Evolutionary conservation across 2,888 invertebrate genomes (phyloP).

Genomic region (Bombylius discolor): DNA sequence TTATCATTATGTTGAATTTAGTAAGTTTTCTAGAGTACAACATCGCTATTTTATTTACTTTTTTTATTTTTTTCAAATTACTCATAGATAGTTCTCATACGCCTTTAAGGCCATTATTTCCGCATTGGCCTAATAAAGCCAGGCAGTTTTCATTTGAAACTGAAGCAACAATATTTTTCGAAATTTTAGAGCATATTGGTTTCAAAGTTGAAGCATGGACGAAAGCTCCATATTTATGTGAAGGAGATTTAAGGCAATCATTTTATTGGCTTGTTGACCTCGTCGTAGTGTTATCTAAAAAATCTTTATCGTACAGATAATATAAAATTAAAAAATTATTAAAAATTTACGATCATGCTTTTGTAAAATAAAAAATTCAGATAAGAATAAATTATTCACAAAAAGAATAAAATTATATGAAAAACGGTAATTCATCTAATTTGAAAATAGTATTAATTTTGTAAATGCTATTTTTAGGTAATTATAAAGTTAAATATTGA

Average conservation of each 20-base stretch:
- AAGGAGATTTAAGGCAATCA: slow-evolving; percentile 84
- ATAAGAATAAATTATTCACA: no score
- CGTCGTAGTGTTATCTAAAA: slow-evolving; percentile 61
- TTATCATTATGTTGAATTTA: slow-evolving; percentile 84
- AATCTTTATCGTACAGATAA: slow-evolving; percentile 11
- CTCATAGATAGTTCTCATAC: slow-evolving; percentile 48
- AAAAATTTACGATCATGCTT: no score
- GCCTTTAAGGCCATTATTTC: slow-evolving; percentile 30
- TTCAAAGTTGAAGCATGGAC: slow-evolving; percentile 75
- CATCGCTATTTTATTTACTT: background rate
- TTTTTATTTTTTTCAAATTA: slow-evolving; percentile 3
- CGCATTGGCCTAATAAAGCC: slow-evolving; percentile 49
- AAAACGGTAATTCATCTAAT: no score
- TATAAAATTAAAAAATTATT: no score
- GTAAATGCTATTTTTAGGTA: no score
- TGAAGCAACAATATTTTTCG: slow-evolving; percentile 62
- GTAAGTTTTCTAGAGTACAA: slow-evolving; percentile 41
- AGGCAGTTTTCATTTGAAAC: slow-evolving; percentile 57
- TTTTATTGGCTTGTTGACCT: slow-evolving; percentile 88
- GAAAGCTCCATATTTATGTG: slow-evolving; percentile 88
- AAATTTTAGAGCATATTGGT: slow-evolving; percentile 43
- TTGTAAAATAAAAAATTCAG: no score
- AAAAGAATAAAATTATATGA: no score
- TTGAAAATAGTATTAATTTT: no score
- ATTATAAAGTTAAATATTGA: no score